These are phyloP conservation scores for Eurois occulta DNA, from an alignment of 2,888 invertebrate genomes.

Conservation along the genomic window DNA sequence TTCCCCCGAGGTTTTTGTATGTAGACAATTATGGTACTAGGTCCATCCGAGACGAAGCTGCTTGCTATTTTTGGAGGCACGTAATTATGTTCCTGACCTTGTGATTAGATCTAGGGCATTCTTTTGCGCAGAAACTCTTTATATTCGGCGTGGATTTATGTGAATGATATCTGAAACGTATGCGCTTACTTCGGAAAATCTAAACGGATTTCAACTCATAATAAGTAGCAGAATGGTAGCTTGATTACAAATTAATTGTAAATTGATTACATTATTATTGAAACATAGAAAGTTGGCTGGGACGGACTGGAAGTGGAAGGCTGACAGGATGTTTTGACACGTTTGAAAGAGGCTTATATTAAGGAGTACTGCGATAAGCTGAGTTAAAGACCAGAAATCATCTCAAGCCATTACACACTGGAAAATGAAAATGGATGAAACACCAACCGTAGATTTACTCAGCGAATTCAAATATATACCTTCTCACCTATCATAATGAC, in stretches of 20 bases:
- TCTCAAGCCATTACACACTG: not conserved
- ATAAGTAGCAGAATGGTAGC: not conserved
- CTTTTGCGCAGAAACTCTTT: not conserved
- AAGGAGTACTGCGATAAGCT: not conserved
- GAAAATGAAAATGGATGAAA: not conserved
- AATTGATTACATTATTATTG: not conserved
- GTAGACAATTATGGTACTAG: slow-evolving; percentile 15
- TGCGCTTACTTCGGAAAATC: not conserved
- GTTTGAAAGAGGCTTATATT: not conserved
- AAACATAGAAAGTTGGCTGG: not conserved
- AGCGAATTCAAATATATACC: slow-evolving; percentile 8
- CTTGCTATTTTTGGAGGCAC: not conserved
- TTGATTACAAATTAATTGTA: not conserved
- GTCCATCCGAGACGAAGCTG: not conserved
- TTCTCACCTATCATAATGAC: slow-evolving; percentile 11
- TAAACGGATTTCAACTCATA: not conserved
- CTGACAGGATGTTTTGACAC: not conserved
- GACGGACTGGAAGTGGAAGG: not conserved
- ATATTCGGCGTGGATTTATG: not conserved
- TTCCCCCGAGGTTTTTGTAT: slow-evolving; percentile 8
- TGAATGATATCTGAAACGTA: not conserved
- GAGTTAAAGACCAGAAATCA: not conserved
- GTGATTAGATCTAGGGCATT: not conserved
- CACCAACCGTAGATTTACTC: not conserved
- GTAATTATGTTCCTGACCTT: not conserved